phyloP scores from a whole-genome alignment of 1,140 invertebrate genomes.

The Nasonia vitripennis region DNA sequence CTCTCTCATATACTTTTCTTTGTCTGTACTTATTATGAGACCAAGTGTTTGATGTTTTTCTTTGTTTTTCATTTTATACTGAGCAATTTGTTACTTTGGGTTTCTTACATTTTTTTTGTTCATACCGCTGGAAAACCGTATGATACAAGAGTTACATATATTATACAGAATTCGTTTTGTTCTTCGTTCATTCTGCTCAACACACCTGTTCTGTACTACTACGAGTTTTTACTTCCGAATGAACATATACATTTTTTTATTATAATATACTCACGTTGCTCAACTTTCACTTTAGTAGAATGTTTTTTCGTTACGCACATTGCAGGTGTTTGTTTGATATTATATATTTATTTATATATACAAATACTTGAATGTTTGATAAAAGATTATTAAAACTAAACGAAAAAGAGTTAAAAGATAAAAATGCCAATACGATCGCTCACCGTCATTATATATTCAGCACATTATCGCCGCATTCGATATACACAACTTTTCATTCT shows the following conservation, averaged over 20 bases:
- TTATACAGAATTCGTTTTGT: neutral
- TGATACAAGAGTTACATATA: neutral
- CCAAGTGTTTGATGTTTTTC: constrained; percentile 9
- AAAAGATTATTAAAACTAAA: constrained; percentile 4
- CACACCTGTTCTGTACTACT: constrained; percentile 6
- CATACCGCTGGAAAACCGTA: neutral
- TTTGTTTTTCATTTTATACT: neutral
- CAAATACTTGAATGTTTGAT: constrained; percentile 9
- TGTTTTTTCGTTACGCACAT: constrained; percentile 21
- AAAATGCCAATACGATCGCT: neutral
- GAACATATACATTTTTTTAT: neutral
- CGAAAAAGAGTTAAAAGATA: neutral
- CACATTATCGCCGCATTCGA: neutral
- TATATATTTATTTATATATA: neutral
- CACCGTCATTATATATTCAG: neutral
- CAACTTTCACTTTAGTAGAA: constrained; percentile 20
- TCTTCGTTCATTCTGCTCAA: neutral
- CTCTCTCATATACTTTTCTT: neutral
- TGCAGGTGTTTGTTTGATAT: constrained; percentile 16
- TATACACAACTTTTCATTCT: neutral
- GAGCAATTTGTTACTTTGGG: neutral
- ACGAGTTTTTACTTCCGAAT: constrained; percentile 14
- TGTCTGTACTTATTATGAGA: neutral
- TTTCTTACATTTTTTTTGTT: neutral
- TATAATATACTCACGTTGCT: constrained; percentile 9